A percentile compares a stretch with the other conserved stretches of the same genome.
phyloP scores from a whole-genome alignment of 2,113 vertebrate species.

The Oncorhynchus nerka region DNA sequence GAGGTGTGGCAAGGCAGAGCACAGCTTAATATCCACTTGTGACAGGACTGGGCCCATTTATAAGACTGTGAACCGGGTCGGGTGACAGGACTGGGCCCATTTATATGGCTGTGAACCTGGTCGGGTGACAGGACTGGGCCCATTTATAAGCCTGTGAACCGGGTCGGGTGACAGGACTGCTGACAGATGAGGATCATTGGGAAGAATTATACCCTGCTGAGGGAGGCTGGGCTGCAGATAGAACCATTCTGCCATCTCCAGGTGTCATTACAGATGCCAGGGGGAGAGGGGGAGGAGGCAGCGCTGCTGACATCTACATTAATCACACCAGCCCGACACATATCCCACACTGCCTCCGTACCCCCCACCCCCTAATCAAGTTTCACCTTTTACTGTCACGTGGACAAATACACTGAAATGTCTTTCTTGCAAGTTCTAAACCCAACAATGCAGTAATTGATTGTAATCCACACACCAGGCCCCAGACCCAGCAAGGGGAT shows the following conservation, averaged over 20 bases:
- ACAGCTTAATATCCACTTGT: constrained; percentile 85
- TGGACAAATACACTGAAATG: too few relatives aligned
- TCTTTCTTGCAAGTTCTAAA: too few relatives aligned
- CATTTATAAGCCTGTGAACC: constrained; percentile 70
- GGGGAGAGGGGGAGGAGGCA: constrained; percentile 55
- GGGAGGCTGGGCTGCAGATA: constrained; percentile 70
- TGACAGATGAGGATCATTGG: constrained; percentile 82
- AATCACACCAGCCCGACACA: constrained; percentile 68
- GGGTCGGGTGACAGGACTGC: constrained; percentile 79
- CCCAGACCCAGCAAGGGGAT: constrained; percentile 61
- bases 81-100: constrained; percentile 78
- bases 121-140: constrained; percentile 15
- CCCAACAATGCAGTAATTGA: constrained; percentile 33
- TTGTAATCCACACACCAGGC: constrained; percentile 53
- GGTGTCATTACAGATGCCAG: constrained; percentile 77
- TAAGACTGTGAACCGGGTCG: constrained; percentile 15
- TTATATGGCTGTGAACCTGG: constrained; percentile 81
- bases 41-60: constrained; percentile 81
- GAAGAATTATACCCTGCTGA: constrained; percentile 75
- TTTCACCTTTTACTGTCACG: too few relatives aligned
- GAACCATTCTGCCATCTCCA: constrained; percentile 60
- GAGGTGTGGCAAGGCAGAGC: constrained; percentile 53
- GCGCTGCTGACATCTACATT: constrained; percentile 76
- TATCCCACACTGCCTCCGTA: constrained; percentile 14
- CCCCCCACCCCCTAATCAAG: constrained; percentile 63